Percentiles rank a stretch among this genome's conserved stretches.
Conservation (phyloP, 2,797 vertebrate genomes). For the Molossus molossus region DNA sequence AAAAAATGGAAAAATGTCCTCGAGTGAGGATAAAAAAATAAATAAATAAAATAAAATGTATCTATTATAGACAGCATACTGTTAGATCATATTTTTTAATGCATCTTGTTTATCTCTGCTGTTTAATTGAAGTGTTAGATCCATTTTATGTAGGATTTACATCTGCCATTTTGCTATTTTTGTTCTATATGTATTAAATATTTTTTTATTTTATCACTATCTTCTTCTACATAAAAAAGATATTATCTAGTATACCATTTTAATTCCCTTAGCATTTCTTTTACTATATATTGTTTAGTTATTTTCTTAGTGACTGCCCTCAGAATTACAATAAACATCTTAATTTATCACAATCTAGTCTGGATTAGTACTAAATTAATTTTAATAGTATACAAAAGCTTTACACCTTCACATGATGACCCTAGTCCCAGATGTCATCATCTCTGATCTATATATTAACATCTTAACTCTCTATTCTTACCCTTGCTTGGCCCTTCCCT, state of each 20-base stretch:
- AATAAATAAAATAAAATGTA: too few relatives aligned
- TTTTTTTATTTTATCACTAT: background rate
- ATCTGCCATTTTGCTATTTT: background rate
- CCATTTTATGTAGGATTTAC: background rate
- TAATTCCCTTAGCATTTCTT: background rate
- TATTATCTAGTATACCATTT: conserved; percentile 3
- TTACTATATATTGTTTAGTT: background rate
- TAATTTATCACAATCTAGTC: background rate
- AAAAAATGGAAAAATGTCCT: too few relatives aligned
- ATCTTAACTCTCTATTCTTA: background rate
- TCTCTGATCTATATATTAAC: background rate
- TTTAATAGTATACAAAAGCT: background rate
- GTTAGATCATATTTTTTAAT: background rate
- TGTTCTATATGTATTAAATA: background rate
- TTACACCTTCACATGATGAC: background rate
- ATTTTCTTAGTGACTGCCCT: background rate
- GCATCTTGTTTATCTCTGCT: background rate
- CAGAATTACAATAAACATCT: background rate
- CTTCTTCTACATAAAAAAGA: background rate
- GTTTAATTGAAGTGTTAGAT: background rate
- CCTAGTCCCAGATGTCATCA: background rate
- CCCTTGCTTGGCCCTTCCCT: background rate
- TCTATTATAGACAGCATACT: background rate
- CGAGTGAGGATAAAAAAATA: too few relatives aligned
- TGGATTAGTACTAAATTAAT: background rate